Base-by-base conservation (phyloP, 64 coral and sea anemone genomes). In the Montipora foliosa region DNA sequence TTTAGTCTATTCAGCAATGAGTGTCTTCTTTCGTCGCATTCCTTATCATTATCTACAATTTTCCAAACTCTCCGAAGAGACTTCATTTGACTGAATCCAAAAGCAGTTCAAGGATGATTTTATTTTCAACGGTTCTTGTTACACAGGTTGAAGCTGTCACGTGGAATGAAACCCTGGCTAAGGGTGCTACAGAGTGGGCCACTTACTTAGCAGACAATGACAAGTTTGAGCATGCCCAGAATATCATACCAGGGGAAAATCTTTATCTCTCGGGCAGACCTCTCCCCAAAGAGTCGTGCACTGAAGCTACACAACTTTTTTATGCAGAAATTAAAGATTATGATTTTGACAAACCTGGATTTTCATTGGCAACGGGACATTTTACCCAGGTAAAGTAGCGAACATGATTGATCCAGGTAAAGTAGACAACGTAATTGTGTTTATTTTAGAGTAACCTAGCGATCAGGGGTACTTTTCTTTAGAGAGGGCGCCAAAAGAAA, bases 281-380 rank as follows among this genome's bases (percentile, higher is more conserved):
- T 10, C 3, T 15, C 5, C 88, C 80, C 10, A 16, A 81, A 2
- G 93, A 95, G 15, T 45, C 62, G 5, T 95, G 93, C 15, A 51
- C 68, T 8, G 83, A 44, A 47, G 93, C 93, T 17, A 79, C 93
- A 0, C 57, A 47, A 53, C 76, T 77, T 12, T 95, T 95, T 71
- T 95, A 95, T n/a, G 88, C 67, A 47, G 93, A 95, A 47, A 78
- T 95, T 15, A 82, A 44, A 22, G 71, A 95, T 77, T 95, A 95
- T 47, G 78, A 90, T 21, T 95, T 79, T 45, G 44, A 71, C 79
- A 95, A 48, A 20, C 93, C 93, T 86, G 93, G 93, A 14, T 95
- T 95, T 67, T 78, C 88, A 5, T 49, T 86, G 93, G 55, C 71
- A 57, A 95, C 93, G 12, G 93, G 93, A 10, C 93, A 95, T 70